Conservation (phyloP, 2,888 invertebrate species). For the Caenorhabditis panamensis region DNA sequence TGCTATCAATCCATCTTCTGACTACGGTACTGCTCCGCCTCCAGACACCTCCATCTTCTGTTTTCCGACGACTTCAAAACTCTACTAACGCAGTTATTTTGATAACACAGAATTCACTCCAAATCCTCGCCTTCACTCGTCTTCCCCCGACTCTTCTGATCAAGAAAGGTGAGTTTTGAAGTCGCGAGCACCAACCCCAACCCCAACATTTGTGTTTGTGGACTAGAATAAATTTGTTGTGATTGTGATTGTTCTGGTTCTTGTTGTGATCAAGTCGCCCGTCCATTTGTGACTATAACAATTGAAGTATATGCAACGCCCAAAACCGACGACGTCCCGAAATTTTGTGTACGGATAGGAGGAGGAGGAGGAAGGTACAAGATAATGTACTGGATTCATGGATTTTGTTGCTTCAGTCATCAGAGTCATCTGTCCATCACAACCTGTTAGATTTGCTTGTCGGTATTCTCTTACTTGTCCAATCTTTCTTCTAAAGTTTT, state of each 20-base stretch:
- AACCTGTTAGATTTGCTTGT: not conserved
- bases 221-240: not conserved
- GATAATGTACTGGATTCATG: constrained; percentile 45
- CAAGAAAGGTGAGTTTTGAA: not conserved
- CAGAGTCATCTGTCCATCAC: too few relatives aligned
- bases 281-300: constrained; percentile 42
- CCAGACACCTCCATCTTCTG: constrained; percentile 32
- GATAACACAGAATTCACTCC: not conserved
- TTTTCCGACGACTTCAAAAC: constrained; percentile 29
- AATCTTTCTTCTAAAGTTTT: too few relatives aligned
- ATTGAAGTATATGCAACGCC: constrained; percentile 52
- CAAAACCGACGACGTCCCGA: constrained; percentile 20
- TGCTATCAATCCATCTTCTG: not conserved
- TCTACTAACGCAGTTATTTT: not conserved
- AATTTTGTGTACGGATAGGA: constrained; percentile 13
- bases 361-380: constrained; percentile 39
- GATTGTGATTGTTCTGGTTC: constrained; percentile 33
- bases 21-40: constrained; percentile 50
- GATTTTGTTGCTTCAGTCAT: constrained; percentile 3
- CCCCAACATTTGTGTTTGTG: constrained; percentile 31
- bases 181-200: not conserved
- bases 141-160: not conserved
- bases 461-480: too few relatives aligned
- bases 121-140: not conserved
- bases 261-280: constrained; percentile 33